Conservation (phyloP, 2,797 vertebrate genomes). For the Ibycter americanus region DNA sequence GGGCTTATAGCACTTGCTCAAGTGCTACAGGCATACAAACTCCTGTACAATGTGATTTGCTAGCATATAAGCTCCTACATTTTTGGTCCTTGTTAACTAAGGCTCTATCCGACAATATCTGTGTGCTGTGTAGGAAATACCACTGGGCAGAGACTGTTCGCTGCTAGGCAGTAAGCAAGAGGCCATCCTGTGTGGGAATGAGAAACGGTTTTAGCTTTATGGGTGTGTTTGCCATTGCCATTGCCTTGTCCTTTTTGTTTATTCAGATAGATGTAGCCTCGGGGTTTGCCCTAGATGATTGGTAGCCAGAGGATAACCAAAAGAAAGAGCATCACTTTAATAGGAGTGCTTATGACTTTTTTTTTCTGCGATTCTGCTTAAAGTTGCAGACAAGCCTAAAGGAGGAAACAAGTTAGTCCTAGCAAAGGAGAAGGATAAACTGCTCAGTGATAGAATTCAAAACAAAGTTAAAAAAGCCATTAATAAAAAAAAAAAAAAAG, state of each 20-base stretch:
- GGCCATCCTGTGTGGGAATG: neutral
- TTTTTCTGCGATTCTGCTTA: neutral
- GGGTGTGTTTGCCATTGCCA: neutral
- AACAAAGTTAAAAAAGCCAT: neutral
- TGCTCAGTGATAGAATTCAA: neutral
- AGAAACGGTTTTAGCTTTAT: neutral
- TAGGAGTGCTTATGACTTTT: neutral
- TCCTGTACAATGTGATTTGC: neutral
- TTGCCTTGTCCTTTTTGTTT: neutral
- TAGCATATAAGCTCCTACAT: neutral
- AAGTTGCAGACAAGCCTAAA: neutral
- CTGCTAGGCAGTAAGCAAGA: neutral
- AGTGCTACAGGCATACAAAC: neutral
- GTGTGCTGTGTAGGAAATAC: neutral
- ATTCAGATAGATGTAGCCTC: neutral
- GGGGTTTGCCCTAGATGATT: neutral
- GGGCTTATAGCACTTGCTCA: neutral
- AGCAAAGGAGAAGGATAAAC: neutral
- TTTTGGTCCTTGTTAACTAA: neutral
- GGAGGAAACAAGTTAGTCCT: neutral
- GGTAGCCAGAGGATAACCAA: neutral
- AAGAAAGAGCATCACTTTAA: neutral
- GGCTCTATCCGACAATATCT: neutral
- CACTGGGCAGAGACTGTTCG: neutral
- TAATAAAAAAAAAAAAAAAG: neutral